Conservation (phyloP, 2,888 invertebrate genomes). For the Phengaris alcon region DNA sequence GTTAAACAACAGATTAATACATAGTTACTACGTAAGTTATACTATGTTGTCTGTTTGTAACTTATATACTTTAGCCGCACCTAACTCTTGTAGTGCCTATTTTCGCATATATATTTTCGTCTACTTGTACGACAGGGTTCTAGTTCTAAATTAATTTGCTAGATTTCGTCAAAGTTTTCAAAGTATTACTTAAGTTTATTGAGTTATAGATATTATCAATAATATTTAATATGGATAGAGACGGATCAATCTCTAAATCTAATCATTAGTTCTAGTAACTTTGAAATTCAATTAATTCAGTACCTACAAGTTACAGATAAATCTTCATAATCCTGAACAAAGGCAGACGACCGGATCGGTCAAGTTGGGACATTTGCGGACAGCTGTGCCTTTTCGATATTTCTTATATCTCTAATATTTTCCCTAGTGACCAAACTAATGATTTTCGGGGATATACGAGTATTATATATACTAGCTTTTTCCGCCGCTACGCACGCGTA, state of each 20-base stretch:
- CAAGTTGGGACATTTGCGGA: constrained; percentile 11
- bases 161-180: no score
- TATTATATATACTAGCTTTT: background rate
- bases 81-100: no score
- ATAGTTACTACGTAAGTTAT: no score
- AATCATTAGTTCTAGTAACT: background rate
- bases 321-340: constrained; percentile 2
- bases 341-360: background rate
- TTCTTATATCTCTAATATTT: constrained; percentile 3
- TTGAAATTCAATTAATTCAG: constrained; percentile 19
- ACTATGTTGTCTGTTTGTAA: no score
- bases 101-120: no score
- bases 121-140: no score
- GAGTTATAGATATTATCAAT: no score
- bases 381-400: background rate
- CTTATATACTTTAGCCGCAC: no score
- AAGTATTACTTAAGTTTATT: no score
- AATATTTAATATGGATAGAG: background rate
- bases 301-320: constrained; percentile 5
- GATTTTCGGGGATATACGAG: background rate
- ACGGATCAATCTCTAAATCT: background rate
- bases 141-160: no score
- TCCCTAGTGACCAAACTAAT: background rate
- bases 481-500: no score
- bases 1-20: no score